phyloP scores from a whole-genome alignment of 2,888 invertebrate species.

The Thymelicus acteon region DNA sequence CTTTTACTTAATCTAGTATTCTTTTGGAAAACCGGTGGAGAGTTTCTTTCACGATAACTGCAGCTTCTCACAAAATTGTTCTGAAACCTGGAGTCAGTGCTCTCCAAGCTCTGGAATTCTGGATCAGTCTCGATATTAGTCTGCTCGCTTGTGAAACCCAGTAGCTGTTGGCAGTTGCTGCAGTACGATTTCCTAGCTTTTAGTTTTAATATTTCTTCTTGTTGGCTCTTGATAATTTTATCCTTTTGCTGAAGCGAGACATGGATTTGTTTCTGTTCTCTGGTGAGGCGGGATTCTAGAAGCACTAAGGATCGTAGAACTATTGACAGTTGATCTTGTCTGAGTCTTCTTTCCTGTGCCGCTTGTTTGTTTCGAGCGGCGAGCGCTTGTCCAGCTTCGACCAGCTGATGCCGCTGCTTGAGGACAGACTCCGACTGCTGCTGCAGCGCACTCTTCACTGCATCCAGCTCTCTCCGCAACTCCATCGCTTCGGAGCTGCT shows the following conservation, averaged over 20 bases:
- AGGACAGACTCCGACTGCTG: slow-evolving; percentile 86
- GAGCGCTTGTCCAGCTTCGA: slow-evolving; percentile 86
- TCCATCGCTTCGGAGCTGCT: slow-evolving; percentile 86
- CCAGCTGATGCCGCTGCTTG: slow-evolving; percentile 88
- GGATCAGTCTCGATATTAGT: slow-evolving; percentile 83
- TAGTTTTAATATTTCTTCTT: slow-evolving; percentile 87
- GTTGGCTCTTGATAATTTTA: slow-evolving; percentile 88
- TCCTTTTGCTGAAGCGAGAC: slow-evolving; percentile 89
- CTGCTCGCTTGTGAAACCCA: slow-evolving; percentile 81
- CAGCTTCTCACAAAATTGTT: slow-evolving; percentile 79
- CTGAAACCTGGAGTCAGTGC: slow-evolving; percentile 80
- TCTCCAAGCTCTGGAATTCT: slow-evolving; percentile 81
- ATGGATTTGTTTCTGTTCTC: slow-evolving; percentile 89
- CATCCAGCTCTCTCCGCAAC: slow-evolving; percentile 86
- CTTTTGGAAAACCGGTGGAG: slow-evolving; percentile 80
- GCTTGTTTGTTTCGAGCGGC: slow-evolving; percentile 86
- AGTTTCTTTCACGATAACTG: slow-evolving; percentile 80
- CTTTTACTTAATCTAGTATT: slow-evolving; percentile 82
- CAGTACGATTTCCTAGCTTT: slow-evolving; percentile 81
- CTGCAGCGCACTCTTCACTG: slow-evolving; percentile 87
- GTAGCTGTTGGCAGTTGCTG: slow-evolving; percentile 79
- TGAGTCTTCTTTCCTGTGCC: slow-evolving; percentile 85
- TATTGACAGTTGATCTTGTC: slow-evolving; percentile 89
- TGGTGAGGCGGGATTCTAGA: slow-evolving; percentile 88
- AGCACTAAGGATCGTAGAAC: slow-evolving; percentile 89